A percentile compares a stretch with the other conserved stretches of the same genome.
These are phyloP conservation scores for Lepidochrysops patricia DNA, from an alignment of 2,888 invertebrate genomes.

Conservation along the genomic window DNA sequence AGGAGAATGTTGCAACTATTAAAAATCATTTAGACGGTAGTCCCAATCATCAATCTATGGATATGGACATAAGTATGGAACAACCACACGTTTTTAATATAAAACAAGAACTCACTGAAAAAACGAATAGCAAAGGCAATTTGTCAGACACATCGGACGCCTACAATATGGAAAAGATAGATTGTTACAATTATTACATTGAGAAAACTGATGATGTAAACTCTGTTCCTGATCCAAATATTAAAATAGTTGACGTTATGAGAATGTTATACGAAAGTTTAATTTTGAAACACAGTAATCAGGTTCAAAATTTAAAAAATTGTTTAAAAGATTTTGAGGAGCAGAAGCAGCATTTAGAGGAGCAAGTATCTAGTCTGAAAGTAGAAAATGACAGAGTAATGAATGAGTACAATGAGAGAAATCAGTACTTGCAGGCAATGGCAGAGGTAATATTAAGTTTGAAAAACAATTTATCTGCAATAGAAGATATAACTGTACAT, in stretches of 20 bases:
- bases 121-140: conserved; percentile 33
- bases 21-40: conserved; percentile 56
- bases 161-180: conserved; percentile 45
- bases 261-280: conserved; percentile 48
- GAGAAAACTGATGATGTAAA: conserved; percentile 43
- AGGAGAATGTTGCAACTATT: conserved; percentile 58
- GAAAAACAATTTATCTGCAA: conserved; percentile 32
- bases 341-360: conserved; percentile 34
- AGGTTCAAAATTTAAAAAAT: conserved; percentile 53
- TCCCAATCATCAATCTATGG: conserved; percentile 41
- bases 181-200: conserved; percentile 48
- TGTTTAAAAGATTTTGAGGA: conserved; percentile 49
- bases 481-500: conserved; percentile 27
- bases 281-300: conserved; percentile 43
- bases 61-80: conserved; percentile 50
- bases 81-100: conserved; percentile 36
- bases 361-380: conserved; percentile 31
- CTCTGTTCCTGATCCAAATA: conserved; percentile 33
- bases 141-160: conserved; percentile 35
- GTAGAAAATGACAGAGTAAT: conserved; percentile 32
- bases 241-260: conserved; percentile 54
- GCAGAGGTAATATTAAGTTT: conserved; percentile 34
- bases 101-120: conserved; percentile 32
- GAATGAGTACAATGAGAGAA: conserved; percentile 37
- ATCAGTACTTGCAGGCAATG: conserved; percentile 31